These are phyloP conservation scores for Molothrus aeneus DNA, from an alignment of 2,797 vertebrate genomes.

Conservation along the genomic window DNA sequence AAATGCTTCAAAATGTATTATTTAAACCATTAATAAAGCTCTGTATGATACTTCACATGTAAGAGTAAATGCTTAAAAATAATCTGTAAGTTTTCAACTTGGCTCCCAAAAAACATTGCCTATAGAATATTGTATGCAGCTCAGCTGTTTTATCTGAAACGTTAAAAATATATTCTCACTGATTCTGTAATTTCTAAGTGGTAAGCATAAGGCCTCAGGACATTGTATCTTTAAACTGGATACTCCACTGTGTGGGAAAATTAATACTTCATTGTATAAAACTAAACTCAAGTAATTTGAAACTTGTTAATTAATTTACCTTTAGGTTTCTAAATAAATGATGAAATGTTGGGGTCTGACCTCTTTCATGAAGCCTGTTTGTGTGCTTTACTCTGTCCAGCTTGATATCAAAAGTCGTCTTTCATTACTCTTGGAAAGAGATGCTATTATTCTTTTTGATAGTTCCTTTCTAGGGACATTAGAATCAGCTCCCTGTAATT, in stretches of 20 bases:
- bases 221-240: not conserved
- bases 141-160: not conserved
- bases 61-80: not conserved
- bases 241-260: not conserved
- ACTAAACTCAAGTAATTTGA: not conserved
- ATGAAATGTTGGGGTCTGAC: not conserved
- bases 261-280: not conserved
- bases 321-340: not conserved
- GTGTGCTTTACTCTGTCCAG: not conserved
- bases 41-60: not conserved
- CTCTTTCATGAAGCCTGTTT: not conserved
- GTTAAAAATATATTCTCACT: not conserved
- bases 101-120: not conserved
- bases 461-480: conserved; percentile 17
- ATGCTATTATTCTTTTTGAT: not conserved
- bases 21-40: not conserved
- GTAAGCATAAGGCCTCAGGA: not conserved
- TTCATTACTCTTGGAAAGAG: conserved; percentile 7
- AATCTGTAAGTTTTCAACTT: not conserved
- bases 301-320: not conserved
- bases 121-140: not conserved
- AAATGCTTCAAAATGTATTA: not conserved
- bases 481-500: not conserved
- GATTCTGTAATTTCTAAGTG: not conserved
- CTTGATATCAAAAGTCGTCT: conserved; percentile 30